Evolutionary conservation across 2,888 invertebrate genomes (phyloP).

Genomic region (Diarsia dahlii): DNA sequence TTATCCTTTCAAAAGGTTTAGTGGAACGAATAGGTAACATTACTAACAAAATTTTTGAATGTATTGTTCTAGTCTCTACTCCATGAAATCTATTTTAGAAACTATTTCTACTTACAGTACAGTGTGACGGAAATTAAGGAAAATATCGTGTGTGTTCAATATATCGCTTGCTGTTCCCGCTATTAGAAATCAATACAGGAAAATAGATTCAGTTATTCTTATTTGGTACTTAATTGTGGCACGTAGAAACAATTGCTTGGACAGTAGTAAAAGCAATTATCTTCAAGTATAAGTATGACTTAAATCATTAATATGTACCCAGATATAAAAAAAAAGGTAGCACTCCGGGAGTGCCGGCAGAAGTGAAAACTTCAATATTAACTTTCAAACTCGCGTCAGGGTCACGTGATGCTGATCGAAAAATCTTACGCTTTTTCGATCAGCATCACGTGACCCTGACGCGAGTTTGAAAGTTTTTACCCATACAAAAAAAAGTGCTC

Average conservation of each 20-base stretch:
- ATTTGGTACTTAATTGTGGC: constrained; percentile 11
- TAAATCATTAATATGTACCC: background rate
- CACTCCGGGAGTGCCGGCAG: too few species aligned
- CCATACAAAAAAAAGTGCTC: too few species aligned
- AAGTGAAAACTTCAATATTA: too few species aligned
- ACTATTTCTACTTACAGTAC: background rate
- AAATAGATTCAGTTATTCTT: constrained; percentile 20
- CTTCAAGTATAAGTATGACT: background rate
- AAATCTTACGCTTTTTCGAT: too few species aligned
- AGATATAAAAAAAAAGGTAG: too few species aligned
- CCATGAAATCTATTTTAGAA: constrained; percentile 1
- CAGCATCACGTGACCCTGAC: too few species aligned
- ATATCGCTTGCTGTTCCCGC: constrained; percentile 10
- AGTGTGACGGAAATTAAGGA: constrained; percentile 39
- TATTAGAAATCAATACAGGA: constrained; percentile 55
- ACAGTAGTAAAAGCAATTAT: background rate
- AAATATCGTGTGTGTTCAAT: constrained; percentile 32
- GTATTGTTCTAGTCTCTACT: background rate
- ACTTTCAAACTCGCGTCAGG: too few species aligned
- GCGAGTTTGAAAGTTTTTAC: too few species aligned
- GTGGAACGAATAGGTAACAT: background rate
- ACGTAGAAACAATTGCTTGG: constrained; percentile 1
- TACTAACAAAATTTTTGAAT: background rate
- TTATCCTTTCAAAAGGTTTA: background rate
- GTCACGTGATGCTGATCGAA: too few species aligned